These are phyloP conservation scores for Sipunculus nudus DNA, from an alignment of 2,888 invertebrate species.

Conservation along the genomic window DNA sequence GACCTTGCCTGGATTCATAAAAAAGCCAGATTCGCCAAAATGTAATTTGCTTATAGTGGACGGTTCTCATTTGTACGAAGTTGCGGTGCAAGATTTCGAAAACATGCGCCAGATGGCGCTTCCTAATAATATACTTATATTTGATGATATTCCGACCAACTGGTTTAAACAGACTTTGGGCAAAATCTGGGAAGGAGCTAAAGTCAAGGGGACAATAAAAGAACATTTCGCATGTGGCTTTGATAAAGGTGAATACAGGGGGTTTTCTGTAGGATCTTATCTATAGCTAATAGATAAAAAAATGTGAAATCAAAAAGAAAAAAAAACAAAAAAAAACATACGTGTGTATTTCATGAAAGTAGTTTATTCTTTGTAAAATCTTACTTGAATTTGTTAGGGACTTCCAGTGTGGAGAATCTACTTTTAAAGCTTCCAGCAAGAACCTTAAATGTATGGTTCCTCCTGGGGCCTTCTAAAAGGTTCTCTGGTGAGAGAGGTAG, in stretches of 20 bases:
- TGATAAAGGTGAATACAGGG: not conserved
- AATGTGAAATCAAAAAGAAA: not conserved
- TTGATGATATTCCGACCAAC: slow-evolving; percentile 2
- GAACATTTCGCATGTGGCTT: not conserved
- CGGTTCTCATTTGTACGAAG: slow-evolving; percentile 3
- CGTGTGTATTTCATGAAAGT: no score
- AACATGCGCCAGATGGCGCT: slow-evolving; percentile 3
- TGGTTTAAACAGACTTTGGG: not conserved
- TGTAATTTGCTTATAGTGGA: slow-evolving; percentile 10
- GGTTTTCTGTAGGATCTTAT: slow-evolving; percentile 5
- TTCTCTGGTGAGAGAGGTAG: no score
- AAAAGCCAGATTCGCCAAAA: not conserved
- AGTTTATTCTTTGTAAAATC: no score
- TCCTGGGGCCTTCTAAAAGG: no score
- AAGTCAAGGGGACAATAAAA: not conserved
- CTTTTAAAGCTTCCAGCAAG: no score
- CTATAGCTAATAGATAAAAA: not conserved
- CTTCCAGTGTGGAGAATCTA: no score
- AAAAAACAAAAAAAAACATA: not conserved
- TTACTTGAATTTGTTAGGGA: no score
- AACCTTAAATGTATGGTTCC: no score
- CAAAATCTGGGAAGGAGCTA: not conserved
- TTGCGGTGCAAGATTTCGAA: slow-evolving; percentile 2
- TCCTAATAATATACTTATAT: not conserved
- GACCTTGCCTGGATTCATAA: not conserved